Evolutionary conservation across 2,888 invertebrate genomes (phyloP).

Genomic region (Campoplex capitator): DNA sequence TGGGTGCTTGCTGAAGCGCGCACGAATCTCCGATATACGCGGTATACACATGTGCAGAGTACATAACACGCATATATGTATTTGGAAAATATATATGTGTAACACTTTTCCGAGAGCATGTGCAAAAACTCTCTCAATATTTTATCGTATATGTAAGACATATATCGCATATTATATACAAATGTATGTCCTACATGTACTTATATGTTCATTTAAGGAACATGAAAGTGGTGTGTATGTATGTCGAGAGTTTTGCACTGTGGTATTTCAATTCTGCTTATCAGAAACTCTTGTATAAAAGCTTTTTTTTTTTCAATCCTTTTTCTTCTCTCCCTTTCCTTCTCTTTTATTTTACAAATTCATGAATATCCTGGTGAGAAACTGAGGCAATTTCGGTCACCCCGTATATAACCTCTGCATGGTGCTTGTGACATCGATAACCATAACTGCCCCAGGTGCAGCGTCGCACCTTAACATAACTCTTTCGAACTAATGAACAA

Average conservation of each 20-base stretch:
- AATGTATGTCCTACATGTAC: slow-evolving; percentile 14
- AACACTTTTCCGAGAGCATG: slow-evolving; percentile 36
- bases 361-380: neutral
- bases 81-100: slow-evolving; percentile 1
- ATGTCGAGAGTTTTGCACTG: slow-evolving; percentile 30
- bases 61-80: neutral
- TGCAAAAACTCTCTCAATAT: slow-evolving; percentile 34
- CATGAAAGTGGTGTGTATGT: slow-evolving; percentile 4
- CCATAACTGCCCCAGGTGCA: slow-evolving; percentile 23
- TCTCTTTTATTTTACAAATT: neutral
- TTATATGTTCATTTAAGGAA: neutral
- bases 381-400: neutral
- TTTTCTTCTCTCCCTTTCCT: neutral
- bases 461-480: neutral
- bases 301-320: slow-evolving; percentile 58
- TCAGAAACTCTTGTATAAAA: slow-evolving; percentile 60
- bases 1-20: slow-evolving; percentile 27
- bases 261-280: slow-evolving; percentile 64
- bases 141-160: slow-evolving; percentile 29
- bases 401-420: neutral
- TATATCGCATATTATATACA: slow-evolving; percentile 15
- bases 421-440: slow-evolving; percentile 5
- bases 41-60: neutral
- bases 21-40: slow-evolving; percentile 34
- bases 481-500: slow-evolving; percentile 39